phyloP scores from a whole-genome alignment of 2,888 invertebrate genomes.

The Athrips mouffetella region DNA sequence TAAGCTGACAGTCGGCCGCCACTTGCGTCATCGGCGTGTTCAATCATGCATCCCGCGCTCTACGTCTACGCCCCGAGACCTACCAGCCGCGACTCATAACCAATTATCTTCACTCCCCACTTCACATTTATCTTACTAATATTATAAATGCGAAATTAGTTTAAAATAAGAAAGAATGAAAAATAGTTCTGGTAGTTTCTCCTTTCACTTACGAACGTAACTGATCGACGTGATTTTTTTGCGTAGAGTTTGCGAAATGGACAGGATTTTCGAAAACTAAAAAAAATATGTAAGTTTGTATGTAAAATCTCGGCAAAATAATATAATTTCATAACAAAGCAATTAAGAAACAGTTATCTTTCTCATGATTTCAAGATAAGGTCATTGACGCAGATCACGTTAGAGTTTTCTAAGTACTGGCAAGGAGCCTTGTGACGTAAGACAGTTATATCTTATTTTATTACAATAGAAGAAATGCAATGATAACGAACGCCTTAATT shows the following conservation, averaged over 20 bases:
- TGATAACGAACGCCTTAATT: neutral
- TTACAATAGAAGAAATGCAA: neutral
- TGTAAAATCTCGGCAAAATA: no score
- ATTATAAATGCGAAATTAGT: no score
- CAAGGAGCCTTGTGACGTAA: neutral
- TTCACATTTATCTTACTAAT: no score
- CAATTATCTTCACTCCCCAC: no score
- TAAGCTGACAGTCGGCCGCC: slow-evolving; percentile 39
- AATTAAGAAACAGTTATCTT: neutral
- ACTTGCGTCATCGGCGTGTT: slow-evolving; percentile 61
- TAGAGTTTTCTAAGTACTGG: neutral
- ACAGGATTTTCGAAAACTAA: neutral
- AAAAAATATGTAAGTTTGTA: no score
- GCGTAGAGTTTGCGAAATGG: no score
- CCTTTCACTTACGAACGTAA: no score
- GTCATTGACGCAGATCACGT: slow-evolving; percentile 30
- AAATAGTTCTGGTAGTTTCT: no score
- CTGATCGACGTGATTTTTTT: no score
- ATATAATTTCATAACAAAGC: neutral
- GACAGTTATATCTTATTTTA: neutral
- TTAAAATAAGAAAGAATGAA: no score
- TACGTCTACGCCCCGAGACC: neutral
- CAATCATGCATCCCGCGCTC: slow-evolving; percentile 50
- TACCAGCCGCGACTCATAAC: no score
- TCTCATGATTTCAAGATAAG: slow-evolving; percentile 5